A percentile compares a stretch with the other conserved stretches of the same genome.
These are phyloP conservation scores for Heterocephalus glaber DNA, from an alignment of 2,113 vertebrate genomes.

Conservation along the genomic window DNA sequence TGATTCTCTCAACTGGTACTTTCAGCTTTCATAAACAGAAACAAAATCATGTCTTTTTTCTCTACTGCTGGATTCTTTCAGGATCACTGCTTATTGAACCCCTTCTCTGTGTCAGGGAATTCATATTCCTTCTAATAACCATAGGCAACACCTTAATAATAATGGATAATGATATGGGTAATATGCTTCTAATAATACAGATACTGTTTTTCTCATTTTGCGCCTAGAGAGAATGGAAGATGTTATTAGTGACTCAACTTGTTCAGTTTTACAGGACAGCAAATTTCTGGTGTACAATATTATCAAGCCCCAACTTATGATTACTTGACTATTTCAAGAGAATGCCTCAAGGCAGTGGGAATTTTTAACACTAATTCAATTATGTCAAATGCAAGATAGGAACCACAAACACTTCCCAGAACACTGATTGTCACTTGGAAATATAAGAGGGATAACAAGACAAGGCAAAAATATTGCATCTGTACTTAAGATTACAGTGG, in stretches of 20 bases:
- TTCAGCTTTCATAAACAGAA: constrained; percentile 45
- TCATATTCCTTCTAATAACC: not conserved
- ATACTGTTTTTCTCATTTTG: not conserved
- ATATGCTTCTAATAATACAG: not conserved
- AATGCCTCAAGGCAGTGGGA: not conserved
- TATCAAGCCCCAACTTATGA: not conserved
- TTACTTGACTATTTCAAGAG: not conserved
- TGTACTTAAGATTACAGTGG: not conserved
- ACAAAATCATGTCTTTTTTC: not conserved
- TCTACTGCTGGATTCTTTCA: not conserved
- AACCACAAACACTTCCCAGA: not conserved
- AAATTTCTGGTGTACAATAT: not conserved
- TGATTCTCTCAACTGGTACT: constrained; percentile 52
- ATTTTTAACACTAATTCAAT: not conserved
- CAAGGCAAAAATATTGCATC: not conserved
- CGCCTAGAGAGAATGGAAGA: not conserved
- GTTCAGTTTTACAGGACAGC: not conserved
- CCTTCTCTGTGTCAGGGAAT: not conserved
- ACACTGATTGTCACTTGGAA: not conserved
- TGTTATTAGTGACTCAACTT: not conserved
- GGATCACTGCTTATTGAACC: not conserved
- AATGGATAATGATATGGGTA: not conserved
- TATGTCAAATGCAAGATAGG: not conserved
- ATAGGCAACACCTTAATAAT: not conserved
- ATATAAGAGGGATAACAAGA: not conserved